Base-by-base conservation (phyloP, 2,797 vertebrate species). In the Eutrigla gurnardus region DNA sequence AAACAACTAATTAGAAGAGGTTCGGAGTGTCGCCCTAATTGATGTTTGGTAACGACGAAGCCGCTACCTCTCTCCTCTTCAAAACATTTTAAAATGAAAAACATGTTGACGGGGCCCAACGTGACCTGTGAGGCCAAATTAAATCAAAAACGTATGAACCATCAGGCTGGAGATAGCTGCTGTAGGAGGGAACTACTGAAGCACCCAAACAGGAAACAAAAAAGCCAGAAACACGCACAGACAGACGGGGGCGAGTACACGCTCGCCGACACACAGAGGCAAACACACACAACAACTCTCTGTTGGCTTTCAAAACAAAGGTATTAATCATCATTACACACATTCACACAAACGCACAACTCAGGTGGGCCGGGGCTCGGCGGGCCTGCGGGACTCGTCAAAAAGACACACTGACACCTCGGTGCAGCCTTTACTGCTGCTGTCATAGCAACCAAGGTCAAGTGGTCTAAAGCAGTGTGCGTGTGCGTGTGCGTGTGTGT, bases 361-460 rank as follows among this genome's bases (percentile, higher is more conserved):
- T 70, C 60, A 78, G 88, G 90, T 91, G 88, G 90, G 86, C 88
- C 57, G 68, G 70, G 57, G 78, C 78, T 62, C 77, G 80, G 75
- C 62, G 82, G 2, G 84, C 92, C 89, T 73, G 58, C 17, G 88
- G 89, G 93, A 92, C 91, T 89, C 75, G 81, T 92, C 91, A 92
- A 88, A 90, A 72, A 93, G 87, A 89, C 87, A 77, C 85, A 66
- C 82, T 82, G 88, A 91, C 87, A 92, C 88, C 89, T 83, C 80
- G 3, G 88, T n/a, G 88, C 86, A 83, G 88, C 81, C 85, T 86
- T 88, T 87, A 87, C 75, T 65, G 79, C 82, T 61, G 92, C 91
- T 92, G 90, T 93, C 93, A 93, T 92, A 79, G 92, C 89, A 94
- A 93, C 93, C 92, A 94, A 93, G 92, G 93, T 94, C 93, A 93